A percentile compares a stretch with the other conserved stretches of the same genome.
Evolutionary conservation across 2,113 vertebrate species (phyloP).

Genomic region (Percina caprodes): DNA sequence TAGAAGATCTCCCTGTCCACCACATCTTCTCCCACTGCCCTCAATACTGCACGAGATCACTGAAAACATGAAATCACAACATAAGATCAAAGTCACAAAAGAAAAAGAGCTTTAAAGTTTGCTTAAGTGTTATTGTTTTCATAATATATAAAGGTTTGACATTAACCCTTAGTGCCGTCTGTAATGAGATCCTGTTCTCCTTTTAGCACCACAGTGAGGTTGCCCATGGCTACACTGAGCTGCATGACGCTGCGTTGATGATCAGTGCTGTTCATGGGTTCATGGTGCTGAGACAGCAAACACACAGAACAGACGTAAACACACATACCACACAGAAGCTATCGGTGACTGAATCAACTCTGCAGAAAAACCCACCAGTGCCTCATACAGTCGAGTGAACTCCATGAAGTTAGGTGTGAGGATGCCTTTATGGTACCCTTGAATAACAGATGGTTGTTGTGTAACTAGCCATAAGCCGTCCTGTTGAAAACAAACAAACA

Average conservation of each 20-base stretch:
- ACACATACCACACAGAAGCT: neutral
- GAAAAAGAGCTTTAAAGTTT: neutral
- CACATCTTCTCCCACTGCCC: conserved; percentile 94
- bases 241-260: conserved; percentile 86
- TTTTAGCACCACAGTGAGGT: conserved; percentile 94
- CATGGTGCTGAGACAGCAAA: conserved; percentile 83
- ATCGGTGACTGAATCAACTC: neutral
- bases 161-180: conserved; percentile 92
- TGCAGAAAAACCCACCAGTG: conserved; percentile 87
- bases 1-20: conserved; percentile 96
- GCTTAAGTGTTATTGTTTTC: neutral
- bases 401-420: conserved; percentile 97
- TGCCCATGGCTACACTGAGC: conserved; percentile 94
- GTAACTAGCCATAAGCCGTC: conserved; percentile 96
- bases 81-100: neutral
- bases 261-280: conserved; percentile 87
- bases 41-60: conserved; percentile 89
- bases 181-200: conserved; percentile 94
- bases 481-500: conserved; percentile 76
- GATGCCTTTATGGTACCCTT: conserved; percentile 91
- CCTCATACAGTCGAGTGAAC: conserved; percentile 92
- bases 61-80: conserved; percentile 60
- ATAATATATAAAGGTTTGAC: neutral
- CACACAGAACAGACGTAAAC: conserved; percentile 14
- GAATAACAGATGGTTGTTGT: conserved; percentile 92